These are phyloP conservation scores for Dicrostonyx torquatus DNA, from an alignment of 2,797 vertebrate species.

Conservation along the genomic window DNA sequence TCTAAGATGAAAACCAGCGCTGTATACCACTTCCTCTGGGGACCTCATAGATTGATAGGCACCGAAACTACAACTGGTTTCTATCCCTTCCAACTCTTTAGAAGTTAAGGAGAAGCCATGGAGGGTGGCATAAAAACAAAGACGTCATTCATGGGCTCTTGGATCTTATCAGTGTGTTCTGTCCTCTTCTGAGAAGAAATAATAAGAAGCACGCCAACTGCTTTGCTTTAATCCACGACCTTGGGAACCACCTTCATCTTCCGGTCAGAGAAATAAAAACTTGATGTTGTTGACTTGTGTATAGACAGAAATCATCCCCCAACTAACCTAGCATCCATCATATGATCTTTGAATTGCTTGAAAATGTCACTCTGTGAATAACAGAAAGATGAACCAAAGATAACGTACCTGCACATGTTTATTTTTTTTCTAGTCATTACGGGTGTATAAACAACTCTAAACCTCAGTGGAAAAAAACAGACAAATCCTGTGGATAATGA, in stretches of 20 bases:
- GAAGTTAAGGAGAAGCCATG: conserved; percentile 50
- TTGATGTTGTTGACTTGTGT: neutral
- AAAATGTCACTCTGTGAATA: conserved; percentile 33
- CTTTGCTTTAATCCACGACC: conserved; percentile 39
- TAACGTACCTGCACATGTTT: neutral
- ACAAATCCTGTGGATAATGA: neutral
- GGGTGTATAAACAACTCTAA: neutral
- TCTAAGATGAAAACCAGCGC: conserved; percentile 39
- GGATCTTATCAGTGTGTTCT: conserved; percentile 36
- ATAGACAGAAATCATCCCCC: conserved; percentile 3
- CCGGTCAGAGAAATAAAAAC: conserved; percentile 57
- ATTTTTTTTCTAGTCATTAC: neutral
- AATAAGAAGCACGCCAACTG: conserved; percentile 16
- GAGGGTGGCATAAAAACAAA: conserved; percentile 39
- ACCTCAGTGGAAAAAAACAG: conserved; percentile 15
- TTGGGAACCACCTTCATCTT: conserved; percentile 65
- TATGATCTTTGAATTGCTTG: conserved; percentile 48
- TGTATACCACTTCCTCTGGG: neutral
- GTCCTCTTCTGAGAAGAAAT: conserved; percentile 31
- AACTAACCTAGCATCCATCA: neutral
- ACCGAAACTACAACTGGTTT: neutral
- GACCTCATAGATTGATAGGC: neutral
- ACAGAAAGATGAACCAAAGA: conserved; percentile 23
- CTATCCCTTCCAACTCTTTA: conserved; percentile 34
- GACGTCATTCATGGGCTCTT: conserved; percentile 22